Evolutionary conservation across 2,888 invertebrate species (phyloP), one percentile per base, ranked within the genome.

Genomic region (Cataglyphis rosenhaueri): DNA sequence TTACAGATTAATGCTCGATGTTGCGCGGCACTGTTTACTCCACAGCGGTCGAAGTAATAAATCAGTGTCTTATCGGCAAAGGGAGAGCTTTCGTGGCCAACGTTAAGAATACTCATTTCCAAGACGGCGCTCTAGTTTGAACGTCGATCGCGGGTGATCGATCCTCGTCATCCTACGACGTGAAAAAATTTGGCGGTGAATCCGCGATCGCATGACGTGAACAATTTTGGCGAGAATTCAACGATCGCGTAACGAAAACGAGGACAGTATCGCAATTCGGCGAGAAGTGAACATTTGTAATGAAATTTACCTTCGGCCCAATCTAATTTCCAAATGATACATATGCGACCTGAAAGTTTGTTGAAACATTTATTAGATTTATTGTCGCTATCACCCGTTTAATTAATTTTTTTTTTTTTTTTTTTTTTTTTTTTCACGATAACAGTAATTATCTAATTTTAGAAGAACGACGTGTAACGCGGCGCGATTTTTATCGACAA

Each of bases 1-100:
- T 87, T 89, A 86, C 89, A 86, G 92, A 92, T 92, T 92, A 92
- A 92, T 91, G 91, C 87, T 87, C 86, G 82, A 66, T 87, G 89
- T 92, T 89, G 86, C 88, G 84, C 78, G 82, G 82, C 84, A 74
- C 83, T 91, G 91, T 92, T 92, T 92, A 90, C 90, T 85, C 84
- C 73, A 84, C 74, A 38, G 59, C 41, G 74, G 64, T 29, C 74
- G 81, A 81, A 25, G 71, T 85, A 88, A 91, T 91, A 88, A 91
- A 90, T 91, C 89, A 90, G 86, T 85, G 85, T 89, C 86, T 84
- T 82, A 87, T 89, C 89, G 85, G 79, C 71, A 82, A 70, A 52
- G 52, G 82, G 81, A 78, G 85, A 88, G 84, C 83, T 76, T 87
- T 35, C 87, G 75, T 79, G 75, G 70, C 81, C 70, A 64, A 66